These are phyloP conservation scores for Rhinogobio ventralis DNA, from an alignment of 2,797 vertebrate species.

Conservation along the genomic window DNA sequence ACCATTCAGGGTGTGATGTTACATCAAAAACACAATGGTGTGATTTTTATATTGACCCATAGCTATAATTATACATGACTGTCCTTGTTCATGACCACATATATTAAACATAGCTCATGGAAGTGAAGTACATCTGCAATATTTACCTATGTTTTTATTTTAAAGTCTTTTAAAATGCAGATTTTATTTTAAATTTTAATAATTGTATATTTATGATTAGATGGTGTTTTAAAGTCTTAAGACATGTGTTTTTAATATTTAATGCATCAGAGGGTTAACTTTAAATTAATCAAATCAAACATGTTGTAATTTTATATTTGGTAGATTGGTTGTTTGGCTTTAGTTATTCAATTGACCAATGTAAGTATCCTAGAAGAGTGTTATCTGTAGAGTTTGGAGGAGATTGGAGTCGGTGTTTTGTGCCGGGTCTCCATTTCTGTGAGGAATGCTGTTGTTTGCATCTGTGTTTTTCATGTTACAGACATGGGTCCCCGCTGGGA, in stretches of 20 bases:
- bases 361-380: slow-evolving; percentile 18
- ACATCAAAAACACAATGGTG: background rate
- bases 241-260: background rate
- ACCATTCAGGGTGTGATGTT: background rate
- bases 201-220: background rate
- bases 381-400: slow-evolving; percentile 54
- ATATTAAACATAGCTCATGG: background rate
- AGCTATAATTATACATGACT: background rate
- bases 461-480: slow-evolving; percentile 90
- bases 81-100: no score
- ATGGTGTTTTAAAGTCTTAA: background rate
- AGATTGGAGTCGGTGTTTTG: slow-evolving; percentile 64
- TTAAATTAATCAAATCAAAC: background rate
- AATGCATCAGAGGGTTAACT: background rate
- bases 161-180: background rate
- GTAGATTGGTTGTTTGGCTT: background rate
- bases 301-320: slow-evolving; percentile 4
- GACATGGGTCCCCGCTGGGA: slow-evolving; percentile 86
- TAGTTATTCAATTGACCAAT: background rate
- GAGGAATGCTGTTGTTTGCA: slow-evolving; percentile 87
- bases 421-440: slow-evolving; percentile 75
- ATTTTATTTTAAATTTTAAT: background rate
- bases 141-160: background rate
- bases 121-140: background rate
- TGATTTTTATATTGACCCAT: background rate